Percentiles rank a stretch among this genome's conserved stretches.
Evolutionary conservation across 2,797 vertebrate species (phyloP).

Genomic region (Remorina albescens): DNA sequence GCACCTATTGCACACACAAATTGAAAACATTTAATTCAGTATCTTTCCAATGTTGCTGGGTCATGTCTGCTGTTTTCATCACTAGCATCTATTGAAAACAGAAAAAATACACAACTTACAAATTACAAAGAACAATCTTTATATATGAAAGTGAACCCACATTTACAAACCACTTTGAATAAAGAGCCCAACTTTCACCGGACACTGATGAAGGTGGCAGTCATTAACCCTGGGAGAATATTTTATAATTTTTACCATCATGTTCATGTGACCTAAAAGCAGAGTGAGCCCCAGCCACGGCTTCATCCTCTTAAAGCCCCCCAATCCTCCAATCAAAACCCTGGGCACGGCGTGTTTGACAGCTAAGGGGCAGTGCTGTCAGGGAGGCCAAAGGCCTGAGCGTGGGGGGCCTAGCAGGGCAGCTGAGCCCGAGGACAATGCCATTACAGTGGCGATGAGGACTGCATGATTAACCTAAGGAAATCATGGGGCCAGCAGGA

Average conservation of each 20-base stretch:
- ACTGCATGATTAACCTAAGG: conserved; percentile 84
- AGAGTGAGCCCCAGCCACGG: conserved; percentile 18
- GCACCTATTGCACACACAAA: conserved; percentile 10
- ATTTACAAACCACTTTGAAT: background rate
- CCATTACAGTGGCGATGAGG: conserved; percentile 83
- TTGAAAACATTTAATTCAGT: conserved; percentile 3
- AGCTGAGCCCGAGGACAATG: conserved; percentile 77
- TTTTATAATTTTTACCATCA: conserved; percentile 4
- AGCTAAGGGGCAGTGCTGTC: conserved; percentile 76
- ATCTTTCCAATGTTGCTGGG: background rate
- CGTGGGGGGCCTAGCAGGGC: conserved; percentile 71
- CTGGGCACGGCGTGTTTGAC: conserved; percentile 60
- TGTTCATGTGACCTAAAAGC: conserved; percentile 18
- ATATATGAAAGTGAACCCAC: background rate
- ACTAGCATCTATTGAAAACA: background rate
- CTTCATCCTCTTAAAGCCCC: conserved; percentile 37
- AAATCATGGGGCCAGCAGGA: conserved; percentile 88
- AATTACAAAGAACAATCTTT: too few relatives aligned
- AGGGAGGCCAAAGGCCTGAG: conserved; percentile 75
- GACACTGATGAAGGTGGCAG: background rate
- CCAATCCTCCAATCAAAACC: conserved; percentile 38
- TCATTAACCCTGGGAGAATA: background rate
- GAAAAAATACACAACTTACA: background rate
- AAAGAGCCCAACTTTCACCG: background rate
- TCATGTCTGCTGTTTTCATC: background rate